phyloP scores from a whole-genome alignment of 2,797 vertebrate species.

The Crenichthys baileyi region DNA sequence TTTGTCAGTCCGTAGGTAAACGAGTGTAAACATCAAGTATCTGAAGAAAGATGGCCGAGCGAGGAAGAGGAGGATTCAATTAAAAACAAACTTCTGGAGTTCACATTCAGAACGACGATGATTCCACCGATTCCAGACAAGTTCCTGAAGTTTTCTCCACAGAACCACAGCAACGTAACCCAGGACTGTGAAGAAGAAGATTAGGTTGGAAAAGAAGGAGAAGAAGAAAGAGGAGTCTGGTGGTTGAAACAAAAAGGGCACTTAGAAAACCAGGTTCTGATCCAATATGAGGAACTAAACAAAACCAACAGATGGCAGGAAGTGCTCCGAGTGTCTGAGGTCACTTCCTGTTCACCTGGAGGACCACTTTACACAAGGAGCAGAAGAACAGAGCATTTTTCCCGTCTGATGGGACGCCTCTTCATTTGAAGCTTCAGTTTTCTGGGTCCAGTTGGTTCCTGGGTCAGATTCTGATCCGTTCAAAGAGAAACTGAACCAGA shows the following conservation, averaged over 20 bases:
- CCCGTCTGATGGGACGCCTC: neutral
- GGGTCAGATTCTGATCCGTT: neutral
- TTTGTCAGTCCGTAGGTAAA: slow-evolving; percentile 48
- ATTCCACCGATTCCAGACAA: slow-evolving; percentile 1
- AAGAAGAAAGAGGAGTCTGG: neutral
- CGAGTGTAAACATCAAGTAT: slow-evolving; percentile 25
- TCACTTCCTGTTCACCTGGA: neutral
- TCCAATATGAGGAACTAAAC: neutral
- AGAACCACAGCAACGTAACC: slow-evolving; percentile 5
- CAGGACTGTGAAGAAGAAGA: neutral
- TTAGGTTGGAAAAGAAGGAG: too few relatives aligned
- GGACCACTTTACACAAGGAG: slow-evolving; percentile 16
- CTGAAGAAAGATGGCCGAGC: slow-evolving; percentile 12
- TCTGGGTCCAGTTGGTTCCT: neutral
- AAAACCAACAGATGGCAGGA: neutral
- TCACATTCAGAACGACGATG: slow-evolving; percentile 20
- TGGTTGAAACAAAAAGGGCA: slow-evolving; percentile 45
- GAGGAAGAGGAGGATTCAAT: slow-evolving; percentile 12
- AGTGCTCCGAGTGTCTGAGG: neutral
- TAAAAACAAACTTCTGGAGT: slow-evolving; percentile 43
- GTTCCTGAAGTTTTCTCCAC: too few relatives aligned
- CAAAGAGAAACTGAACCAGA: neutral
- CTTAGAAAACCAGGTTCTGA: slow-evolving; percentile 46
- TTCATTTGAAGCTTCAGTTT: neutral
- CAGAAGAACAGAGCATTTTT: slow-evolving; percentile 2